Evolutionary conservation across 1,140 invertebrate genomes (phyloP), one percentile per base, ranked within the genome.

Genomic region (Lysiphlebus fabarum): DNA sequence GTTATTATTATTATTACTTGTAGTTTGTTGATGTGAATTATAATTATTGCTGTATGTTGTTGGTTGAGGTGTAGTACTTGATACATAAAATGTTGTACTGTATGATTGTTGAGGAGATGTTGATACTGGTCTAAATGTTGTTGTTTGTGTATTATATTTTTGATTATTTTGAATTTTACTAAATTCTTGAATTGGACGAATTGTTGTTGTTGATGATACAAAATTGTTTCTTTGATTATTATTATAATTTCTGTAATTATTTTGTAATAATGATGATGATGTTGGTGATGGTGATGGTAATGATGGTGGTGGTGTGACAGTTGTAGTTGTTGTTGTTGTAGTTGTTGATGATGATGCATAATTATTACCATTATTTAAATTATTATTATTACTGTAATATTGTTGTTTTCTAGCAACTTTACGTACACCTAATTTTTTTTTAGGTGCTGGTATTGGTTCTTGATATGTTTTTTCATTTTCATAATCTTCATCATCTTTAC

Each of bases 401-500:
- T 68, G 67, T 17, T 74, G 73, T 11, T 80, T 78, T 8, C 78
- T 72, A 34, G 63, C 79, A 70, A 70, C 66, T 70, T 69, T 80
- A 65, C 72, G 75, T 61, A 68, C 64, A 56, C 61, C 75, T 57
- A 70, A 56, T 62, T 79, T 76, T 65, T 77, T 77, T 60, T 75
- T 74, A 17, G 69, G 62, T 62, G 82, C 73, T 56, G 73, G 54
- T 67, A 48, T 47, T 60, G 54, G 57, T 40, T 80, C 64, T 67
- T 71, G 70, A 37, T 71, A 72, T 4, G 69, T 65, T 43, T 81
- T 81, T 7, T 84, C 80, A 49, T 76, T 75, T 62, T 87, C 84
- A 42, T 84, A 81, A 51, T 83, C 80, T 7, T 76, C 79, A 42
- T 85, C 82, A 38, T 85, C 82, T 62, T 83, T 82, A 41, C 82